Base-by-base conservation (phyloP, 1,140 invertebrate species). In the Ditylenchus dipsaci region DNA sequence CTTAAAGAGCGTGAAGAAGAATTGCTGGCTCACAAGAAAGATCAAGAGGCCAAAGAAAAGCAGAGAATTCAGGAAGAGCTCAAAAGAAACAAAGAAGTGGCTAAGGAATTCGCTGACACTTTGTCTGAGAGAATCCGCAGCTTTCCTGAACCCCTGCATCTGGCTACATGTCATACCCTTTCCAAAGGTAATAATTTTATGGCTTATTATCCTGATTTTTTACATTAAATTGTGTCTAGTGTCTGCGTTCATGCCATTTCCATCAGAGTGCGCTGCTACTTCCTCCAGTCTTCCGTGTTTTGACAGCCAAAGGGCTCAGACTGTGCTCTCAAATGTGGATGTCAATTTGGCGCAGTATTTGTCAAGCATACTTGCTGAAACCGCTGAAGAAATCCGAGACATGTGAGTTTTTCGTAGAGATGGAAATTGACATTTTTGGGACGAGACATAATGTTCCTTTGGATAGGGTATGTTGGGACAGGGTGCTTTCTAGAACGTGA, bases 131-230 rank as follows among this genome's bases (percentile, higher is more conserved):
- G 42, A 21, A 23, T 70, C 29, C 47, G 64, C 45, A 53, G 30
- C 27, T 30, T 70, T 42, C 76, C 76, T 21, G 76, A 76, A 60
- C 74, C 74, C 7, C 30, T 78, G 17, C 74, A 76, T 67, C 57
- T 76, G 42, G 71, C 64, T 26, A 67, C 30, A 15, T 74, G 71
- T 26, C 72, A 74, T 29, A 74, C 72, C 19, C 47, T 74, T 29
- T 76, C 73, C 19, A 74, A 74, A 76, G 72, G 72, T 74, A n/a
- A 53, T 7, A 53, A 19, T 53, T 53, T 3, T 11, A n/a, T n/a
- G n/a, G n/a, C n/a, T n/a, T n/a, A n/a, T n/a, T n/a, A n/a, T n/a
- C n/a, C n/a, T n/a, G n/a, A 75, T 70, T n/a, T n/a, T 8, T 57
- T 33, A n/a, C 23, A 61, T 23, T 73, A 17, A 38, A 38, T 38